phyloP scores from a whole-genome alignment of 2,888 invertebrate genomes.

The Nemotelus pantherinus region DNA sequence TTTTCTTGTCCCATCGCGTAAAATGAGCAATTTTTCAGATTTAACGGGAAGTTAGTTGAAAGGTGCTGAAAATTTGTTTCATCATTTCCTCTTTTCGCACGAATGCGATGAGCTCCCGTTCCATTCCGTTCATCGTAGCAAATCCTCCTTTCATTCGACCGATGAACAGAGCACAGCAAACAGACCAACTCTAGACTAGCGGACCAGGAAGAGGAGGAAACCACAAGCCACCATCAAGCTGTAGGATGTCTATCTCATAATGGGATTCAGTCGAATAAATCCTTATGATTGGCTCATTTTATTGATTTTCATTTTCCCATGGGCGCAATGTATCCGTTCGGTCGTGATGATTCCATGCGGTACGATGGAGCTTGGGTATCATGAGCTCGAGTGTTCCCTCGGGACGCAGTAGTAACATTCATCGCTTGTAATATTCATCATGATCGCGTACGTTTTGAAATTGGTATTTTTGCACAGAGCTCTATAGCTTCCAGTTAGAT shows the following conservation, averaged over 20 bases:
- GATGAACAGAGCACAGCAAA: too few relatives aligned
- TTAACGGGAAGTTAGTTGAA: slow-evolving; percentile 1
- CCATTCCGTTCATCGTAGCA: not conserved
- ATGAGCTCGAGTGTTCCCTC: too few relatives aligned
- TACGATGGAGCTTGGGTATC: too few relatives aligned
- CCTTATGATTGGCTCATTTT: slow-evolving; percentile 42
- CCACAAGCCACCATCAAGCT: not conserved
- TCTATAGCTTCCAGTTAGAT: too few relatives aligned
- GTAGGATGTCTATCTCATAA: slow-evolving; percentile 25
- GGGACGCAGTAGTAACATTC: too few relatives aligned
- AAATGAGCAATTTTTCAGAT: slow-evolving; percentile 36
- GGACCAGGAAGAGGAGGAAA: not conserved
- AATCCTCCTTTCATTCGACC: not conserved
- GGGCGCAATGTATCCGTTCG: not conserved
- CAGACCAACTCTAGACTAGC: too few relatives aligned
- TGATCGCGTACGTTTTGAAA: too few relatives aligned
- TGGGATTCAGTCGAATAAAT: slow-evolving; percentile 42
- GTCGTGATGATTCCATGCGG: not conserved
- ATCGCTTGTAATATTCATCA: too few relatives aligned
- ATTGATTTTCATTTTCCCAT: slow-evolving; percentile 24
- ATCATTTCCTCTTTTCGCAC: not conserved
- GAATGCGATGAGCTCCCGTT: too few relatives aligned
- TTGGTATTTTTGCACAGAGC: too few relatives aligned
- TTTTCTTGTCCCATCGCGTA: slow-evolving; percentile 28
- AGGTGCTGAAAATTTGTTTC: slow-evolving; percentile 10